A percentile compares a stretch with the other conserved stretches of the same genome.
These are phyloP conservation scores for Parazoanthus atlanticus DNA, from an alignment of 92 coral and sea anemone species.

Conservation along the genomic window DNA sequence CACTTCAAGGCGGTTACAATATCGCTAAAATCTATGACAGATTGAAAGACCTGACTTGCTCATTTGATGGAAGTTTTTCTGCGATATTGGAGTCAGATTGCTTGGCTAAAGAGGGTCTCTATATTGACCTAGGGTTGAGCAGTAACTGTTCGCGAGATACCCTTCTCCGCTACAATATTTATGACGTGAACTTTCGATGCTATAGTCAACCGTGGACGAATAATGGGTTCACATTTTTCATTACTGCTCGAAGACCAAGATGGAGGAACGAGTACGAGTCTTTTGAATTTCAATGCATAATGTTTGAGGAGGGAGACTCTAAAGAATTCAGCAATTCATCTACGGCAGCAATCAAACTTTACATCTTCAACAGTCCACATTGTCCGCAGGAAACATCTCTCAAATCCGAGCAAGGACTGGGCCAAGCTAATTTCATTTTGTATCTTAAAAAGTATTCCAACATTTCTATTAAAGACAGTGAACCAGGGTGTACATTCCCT, in stretches of 20 bases:
- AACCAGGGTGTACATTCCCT: constrained; percentile 63
- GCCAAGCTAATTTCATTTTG: constrained; percentile 4
- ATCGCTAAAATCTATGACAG: constrained; percentile 55
- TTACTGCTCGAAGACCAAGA: constrained; percentile 58
- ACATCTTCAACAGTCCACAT: constrained; percentile 54
- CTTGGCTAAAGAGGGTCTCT: constrained; percentile 71
- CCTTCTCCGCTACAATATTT: neutral
- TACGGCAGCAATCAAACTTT: constrained; percentile 44
- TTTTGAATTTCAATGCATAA: constrained; percentile 58
- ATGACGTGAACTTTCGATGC: constrained; percentile 57
- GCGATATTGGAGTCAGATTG: constrained; percentile 78
- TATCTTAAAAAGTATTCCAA: constrained; percentile 8
- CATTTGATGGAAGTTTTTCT: constrained; percentile 29
- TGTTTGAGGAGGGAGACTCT: constrained; percentile 17
- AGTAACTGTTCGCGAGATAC: constrained; percentile 49
- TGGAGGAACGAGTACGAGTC: constrained; percentile 42
- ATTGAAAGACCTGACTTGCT: constrained; percentile 46
- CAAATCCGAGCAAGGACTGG: neutral
- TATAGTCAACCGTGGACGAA: constrained; percentile 68
- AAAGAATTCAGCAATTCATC: neutral
- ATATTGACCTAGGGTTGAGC: constrained; percentile 42
- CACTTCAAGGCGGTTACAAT: constrained; percentile 67
- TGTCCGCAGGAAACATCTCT: constrained; percentile 35
- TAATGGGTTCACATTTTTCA: constrained; percentile 54
- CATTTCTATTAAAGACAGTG: neutral